phyloP scores from a whole-genome alignment of 2,797 vertebrate species.

The Lagocephalus sceleratus region DNA sequence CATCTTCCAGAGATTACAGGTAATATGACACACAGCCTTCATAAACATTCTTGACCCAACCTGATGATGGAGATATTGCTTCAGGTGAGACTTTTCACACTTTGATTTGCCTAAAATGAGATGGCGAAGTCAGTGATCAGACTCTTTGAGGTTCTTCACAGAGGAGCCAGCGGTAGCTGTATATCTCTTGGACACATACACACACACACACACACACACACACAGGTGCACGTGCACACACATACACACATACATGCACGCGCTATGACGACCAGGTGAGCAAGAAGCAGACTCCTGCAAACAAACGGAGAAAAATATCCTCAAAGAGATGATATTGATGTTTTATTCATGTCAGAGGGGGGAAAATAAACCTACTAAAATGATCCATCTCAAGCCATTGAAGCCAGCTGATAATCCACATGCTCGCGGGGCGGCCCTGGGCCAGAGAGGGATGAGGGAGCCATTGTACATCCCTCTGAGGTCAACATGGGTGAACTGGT shows the following conservation, averaged over 20 bases:
- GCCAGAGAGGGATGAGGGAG: constrained; percentile 68
- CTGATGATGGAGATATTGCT: constrained; percentile 79
- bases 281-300: constrained; percentile 57
- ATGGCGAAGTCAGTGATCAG: constrained; percentile 72
- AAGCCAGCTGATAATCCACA: constrained; percentile 75
- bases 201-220: constrained; percentile 38
- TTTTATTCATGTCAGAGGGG: constrained; percentile 69
- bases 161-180: constrained; percentile 57
- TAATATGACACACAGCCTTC: constrained; percentile 76
- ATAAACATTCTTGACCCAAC: constrained; percentile 79
- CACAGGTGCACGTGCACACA: constrained; percentile 22
- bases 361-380: constrained; percentile 52
- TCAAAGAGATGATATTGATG: constrained; percentile 68
- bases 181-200: constrained; percentile 45
- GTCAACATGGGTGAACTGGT: constrained; percentile 73
- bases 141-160: constrained; percentile 74
- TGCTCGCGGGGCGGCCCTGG: constrained; percentile 63
- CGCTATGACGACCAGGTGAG: constrained; percentile 62
- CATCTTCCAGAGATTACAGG: constrained; percentile 78
- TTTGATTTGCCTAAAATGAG: constrained; percentile 83
- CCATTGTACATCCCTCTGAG: constrained; percentile 70
- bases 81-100: constrained; percentile 81
- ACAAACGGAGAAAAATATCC: constrained; percentile 62
- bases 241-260: constrained; percentile 36
- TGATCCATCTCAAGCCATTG: constrained; percentile 73